Evolutionary conservation across 92 coral and sea anemone species (phyloP).

Genomic region (Phenganax stokvisi): DNA sequence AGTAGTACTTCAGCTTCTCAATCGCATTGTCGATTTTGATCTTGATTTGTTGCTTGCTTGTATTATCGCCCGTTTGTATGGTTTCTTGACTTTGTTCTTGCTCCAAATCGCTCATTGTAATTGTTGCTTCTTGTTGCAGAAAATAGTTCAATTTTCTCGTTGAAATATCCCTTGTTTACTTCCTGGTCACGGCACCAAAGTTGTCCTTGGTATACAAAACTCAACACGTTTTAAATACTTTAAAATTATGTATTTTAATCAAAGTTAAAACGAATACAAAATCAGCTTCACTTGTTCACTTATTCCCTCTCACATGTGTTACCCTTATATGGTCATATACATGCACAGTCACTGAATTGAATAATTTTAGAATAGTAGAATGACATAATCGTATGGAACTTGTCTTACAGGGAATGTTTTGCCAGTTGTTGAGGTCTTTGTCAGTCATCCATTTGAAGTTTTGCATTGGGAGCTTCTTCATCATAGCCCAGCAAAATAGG

Average conservation of each 20-base stretch:
- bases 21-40: conserved; percentile 22
- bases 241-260: not conserved
- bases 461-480: too few relatives aligned
- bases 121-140: too few relatives aligned
- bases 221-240: not conserved
- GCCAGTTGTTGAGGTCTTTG: too few relatives aligned
- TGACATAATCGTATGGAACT: not conserved
- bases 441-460: too few relatives aligned
- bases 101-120: too few relatives aligned
- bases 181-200: conserved; percentile 17
- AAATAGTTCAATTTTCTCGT: not conserved
- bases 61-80: conserved; percentile 1
- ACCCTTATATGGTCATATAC: not conserved
- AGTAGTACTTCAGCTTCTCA: conserved; percentile 32
- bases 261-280: not conserved
- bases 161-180: conserved; percentile 8
- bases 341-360: not conserved
- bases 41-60: conserved; percentile 16
- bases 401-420: not conserved
- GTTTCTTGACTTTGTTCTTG: not conserved
- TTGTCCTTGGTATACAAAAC: not conserved
- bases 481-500: too few relatives aligned
- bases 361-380: not conserved
- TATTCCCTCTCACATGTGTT: not conserved
- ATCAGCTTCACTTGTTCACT: not conserved